Evolutionary conservation across 2,888 invertebrate species (phyloP).

Genomic region (Xanthia icteritia): DNA sequence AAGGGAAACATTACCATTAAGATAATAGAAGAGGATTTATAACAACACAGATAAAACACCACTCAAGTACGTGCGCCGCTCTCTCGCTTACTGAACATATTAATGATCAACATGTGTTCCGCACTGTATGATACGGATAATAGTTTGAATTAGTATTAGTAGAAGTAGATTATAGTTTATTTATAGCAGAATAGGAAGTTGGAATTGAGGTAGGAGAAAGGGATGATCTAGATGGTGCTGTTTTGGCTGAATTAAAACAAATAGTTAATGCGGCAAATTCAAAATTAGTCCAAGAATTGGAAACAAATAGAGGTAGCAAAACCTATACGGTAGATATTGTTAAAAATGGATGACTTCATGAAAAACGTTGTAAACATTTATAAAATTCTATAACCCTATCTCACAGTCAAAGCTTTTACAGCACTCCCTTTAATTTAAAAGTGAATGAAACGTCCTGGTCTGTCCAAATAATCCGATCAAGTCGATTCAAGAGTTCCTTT

Average conservation of each 20-base stretch:
- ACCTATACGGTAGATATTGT: neutral
- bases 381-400: constrained; percentile 1
- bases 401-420: constrained; percentile 10
- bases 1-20: constrained; percentile 76
- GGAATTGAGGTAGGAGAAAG: neutral
- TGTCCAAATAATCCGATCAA: neutral
- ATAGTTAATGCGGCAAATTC: neutral
- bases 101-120: constrained; percentile 78
- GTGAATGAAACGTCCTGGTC: neutral
- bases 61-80: constrained; percentile 75
- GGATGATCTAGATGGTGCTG: neutral
- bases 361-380: neutral
- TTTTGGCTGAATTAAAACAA: neutral
- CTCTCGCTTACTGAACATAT: constrained; percentile 72
- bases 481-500: constrained; percentile 2
- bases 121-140: constrained; percentile 62
- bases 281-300: neutral
- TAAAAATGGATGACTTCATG: neutral
- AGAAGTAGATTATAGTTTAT: constrained; percentile 48
- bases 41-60: constrained; percentile 72
- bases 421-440: neutral
- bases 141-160: constrained; percentile 53
- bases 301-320: neutral
- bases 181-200: constrained; percentile 4
- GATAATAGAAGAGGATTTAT: constrained; percentile 78